Base-by-base conservation (phyloP, 2,888 invertebrate genomes). In the Troides oblongomaculatus region DNA sequence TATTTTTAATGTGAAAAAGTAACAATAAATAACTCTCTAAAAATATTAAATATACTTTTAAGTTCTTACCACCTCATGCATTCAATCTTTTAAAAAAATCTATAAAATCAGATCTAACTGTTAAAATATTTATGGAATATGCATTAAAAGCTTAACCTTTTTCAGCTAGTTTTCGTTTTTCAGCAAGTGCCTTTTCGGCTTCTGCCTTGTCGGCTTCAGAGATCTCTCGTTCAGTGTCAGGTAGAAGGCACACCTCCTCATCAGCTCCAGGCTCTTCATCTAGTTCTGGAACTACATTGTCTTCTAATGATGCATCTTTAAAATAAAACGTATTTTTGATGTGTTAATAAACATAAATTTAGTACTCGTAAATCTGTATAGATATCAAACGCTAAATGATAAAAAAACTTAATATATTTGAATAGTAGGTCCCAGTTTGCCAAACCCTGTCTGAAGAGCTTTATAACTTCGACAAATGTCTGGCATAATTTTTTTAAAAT, bases 171-270 rank as follows among this genome's bases (percentile, higher is more conserved):
- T 88, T 90, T 63, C 88, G 80, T 72, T 92, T 91, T 66, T 90
- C 89, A n/a, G 92, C 92, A 57, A 92, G 77, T n/a, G 83, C 89
- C 72, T 89, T 89, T 64, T 84, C 90, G 0, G 94, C 95, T 70
- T 93, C 93, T 65, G 94, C 94, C 78, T 95, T 95, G 77, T 95
- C 95, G 0, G 94, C 95, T 76, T 95, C 95, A 0, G 95, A 94
- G 72, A 95, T 94, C 78, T 94, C 94, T 71, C 95, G 89, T 71
- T 95, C 94, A 0, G 94, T 95, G 78, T 95, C 95, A 0, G 95
- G 95, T 72, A 95, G 91, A 7, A 95, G 91, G 71, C 95, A 95
- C 10, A 95, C 90, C 78, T 95, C 95, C 76, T 94, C 94, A 76
- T 95, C 95, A 62, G 94, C 95, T 18, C 95, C 95, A 25, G 94